Evolutionary conservation across 2,113 vertebrate species (phyloP).

Genomic region (Laterallus jamaicensis): DNA sequence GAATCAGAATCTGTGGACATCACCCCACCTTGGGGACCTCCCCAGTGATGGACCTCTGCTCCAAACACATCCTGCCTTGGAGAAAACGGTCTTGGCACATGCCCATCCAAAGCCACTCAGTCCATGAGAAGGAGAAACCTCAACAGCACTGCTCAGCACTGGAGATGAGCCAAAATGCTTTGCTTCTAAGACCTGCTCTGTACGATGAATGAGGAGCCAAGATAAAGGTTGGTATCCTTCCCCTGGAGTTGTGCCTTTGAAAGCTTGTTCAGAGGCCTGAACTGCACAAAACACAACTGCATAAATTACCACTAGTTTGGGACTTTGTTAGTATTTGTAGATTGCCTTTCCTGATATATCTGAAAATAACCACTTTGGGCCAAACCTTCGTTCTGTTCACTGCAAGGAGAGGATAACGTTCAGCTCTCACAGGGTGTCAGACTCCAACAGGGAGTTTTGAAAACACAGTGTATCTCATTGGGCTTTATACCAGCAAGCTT

Average conservation of each 20-base stretch:
- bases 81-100: rapidly evolving
- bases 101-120: neutral
- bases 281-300: slow-evolving; percentile 42
- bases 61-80: neutral
- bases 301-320: slow-evolving; percentile 29
- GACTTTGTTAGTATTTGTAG: slow-evolving; percentile 18
- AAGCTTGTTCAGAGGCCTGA: slow-evolving; percentile 47
- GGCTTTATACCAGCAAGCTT: neutral
- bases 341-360: neutral
- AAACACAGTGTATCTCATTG: neutral
- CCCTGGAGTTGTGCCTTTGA: neutral
- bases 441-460: neutral
- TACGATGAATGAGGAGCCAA: neutral
- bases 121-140: rapidly evolving
- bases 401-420: neutral
- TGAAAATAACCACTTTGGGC: neutral
- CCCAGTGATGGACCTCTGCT: neutral
- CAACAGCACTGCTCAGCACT: rapidly evolving
- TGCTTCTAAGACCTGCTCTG: neutral
- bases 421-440: neutral
- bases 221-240: slow-evolving; percentile 10
- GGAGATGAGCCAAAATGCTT: neutral
- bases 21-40: neutral
- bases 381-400: neutral
- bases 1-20: neutral